phyloP scores from a whole-genome alignment of 2,797 vertebrate genomes.

The Heteromormyrus szaboi region DNA sequence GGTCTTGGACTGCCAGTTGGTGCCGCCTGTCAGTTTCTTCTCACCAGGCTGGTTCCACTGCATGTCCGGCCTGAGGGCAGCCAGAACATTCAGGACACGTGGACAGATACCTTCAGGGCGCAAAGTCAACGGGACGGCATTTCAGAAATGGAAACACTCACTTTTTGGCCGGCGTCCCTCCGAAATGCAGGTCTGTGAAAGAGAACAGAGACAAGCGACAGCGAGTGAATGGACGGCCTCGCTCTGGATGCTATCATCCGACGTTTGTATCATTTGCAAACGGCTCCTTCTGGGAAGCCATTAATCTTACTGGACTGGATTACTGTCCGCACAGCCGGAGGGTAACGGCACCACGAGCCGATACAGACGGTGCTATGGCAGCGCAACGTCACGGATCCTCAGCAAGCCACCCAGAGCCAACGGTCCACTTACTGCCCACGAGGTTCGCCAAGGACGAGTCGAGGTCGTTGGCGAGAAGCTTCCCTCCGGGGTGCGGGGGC shows the following conservation, averaged over 20 bases:
- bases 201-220: background rate
- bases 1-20: constrained; percentile 69
- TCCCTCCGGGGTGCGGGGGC: constrained; percentile 60
- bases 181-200: constrained; percentile 78
- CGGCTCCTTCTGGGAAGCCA: background rate
- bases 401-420: background rate
- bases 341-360: background rate
- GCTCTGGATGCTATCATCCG: background rate
- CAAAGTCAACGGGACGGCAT: background rate
- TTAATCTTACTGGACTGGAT: background rate
- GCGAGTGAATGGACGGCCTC: background rate
- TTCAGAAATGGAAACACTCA: constrained; percentile 50
- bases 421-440: constrained; percentile 73
- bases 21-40: constrained; percentile 66
- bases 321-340: background rate
- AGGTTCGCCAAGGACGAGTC: constrained; percentile 81
- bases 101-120: background rate
- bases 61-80: constrained; percentile 65
- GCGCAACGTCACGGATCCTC: background rate
- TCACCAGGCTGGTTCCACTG: constrained; percentile 72
- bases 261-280: background rate
- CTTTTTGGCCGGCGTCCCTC: constrained; percentile 78
- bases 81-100: background rate
- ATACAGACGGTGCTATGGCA: background rate
- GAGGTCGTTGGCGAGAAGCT: constrained; percentile 73